Conservation (phyloP, 2,888 invertebrate genomes). For the Drosophila merina region DNA sequence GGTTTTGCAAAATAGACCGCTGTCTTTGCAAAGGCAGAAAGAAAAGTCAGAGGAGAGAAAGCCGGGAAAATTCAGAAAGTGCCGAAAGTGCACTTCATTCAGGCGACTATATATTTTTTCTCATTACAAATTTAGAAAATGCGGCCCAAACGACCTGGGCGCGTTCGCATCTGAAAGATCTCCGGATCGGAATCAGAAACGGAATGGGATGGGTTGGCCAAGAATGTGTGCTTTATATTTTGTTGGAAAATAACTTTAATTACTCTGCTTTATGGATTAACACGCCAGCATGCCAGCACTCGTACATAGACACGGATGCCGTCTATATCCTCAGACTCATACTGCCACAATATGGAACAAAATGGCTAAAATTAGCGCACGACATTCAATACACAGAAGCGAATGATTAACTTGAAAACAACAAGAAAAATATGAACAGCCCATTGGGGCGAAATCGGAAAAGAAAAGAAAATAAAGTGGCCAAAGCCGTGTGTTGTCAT, state of each 20-base stretch:
- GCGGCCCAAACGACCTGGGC: constrained; percentile 71
- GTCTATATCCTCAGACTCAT: constrained; percentile 13
- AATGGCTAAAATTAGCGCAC: constrained; percentile 79
- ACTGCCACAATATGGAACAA: constrained; percentile 67
- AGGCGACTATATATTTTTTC: constrained; percentile 49
- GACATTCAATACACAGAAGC: constrained; percentile 78
- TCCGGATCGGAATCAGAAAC: constrained; percentile 16
- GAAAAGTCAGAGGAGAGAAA: constrained; percentile 23
- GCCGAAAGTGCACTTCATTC: constrained; percentile 63
- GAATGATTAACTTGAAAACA: constrained; percentile 74
- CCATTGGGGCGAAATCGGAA: constrained; percentile 32
- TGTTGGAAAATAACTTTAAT: constrained; percentile 73
- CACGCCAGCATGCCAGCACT: constrained; percentile 27
- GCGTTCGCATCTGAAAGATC: constrained; percentile 37
- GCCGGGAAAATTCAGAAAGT: constrained; percentile 29
- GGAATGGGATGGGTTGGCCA: constrained; percentile 30
- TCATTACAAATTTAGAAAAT: constrained; percentile 81
- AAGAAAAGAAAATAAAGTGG: constrained; percentile 71
- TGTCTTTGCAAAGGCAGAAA: constrained; percentile 36
- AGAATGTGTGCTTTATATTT: constrained; percentile 45
- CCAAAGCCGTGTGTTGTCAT: constrained; percentile 44
- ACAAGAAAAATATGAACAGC: constrained; percentile 66
- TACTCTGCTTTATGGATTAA: constrained; percentile 74
- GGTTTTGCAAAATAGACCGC: constrained; percentile 38
- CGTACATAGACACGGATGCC: constrained; percentile 16